phyloP scores from a whole-genome alignment of 2,888 invertebrate species.

The Amphiduros pacificus region DNA sequence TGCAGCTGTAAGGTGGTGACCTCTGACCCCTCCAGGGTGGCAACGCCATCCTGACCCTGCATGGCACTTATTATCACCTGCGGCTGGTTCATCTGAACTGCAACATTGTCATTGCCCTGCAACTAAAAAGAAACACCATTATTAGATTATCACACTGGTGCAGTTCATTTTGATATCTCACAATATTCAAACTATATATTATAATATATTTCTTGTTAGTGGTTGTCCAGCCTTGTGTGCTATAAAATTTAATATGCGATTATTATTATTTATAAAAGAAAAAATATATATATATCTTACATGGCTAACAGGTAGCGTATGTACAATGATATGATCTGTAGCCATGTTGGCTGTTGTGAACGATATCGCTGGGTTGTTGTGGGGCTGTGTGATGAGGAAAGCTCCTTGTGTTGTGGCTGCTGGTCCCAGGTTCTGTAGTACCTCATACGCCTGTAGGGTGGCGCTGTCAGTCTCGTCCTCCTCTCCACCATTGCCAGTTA shows the following conservation, averaged over 20 bases:
- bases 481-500: conserved; percentile 6
- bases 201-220: too few species aligned
- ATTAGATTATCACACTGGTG: neutral
- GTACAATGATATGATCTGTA: conserved; percentile 55
- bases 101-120: conserved; percentile 36
- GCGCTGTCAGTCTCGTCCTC: neutral
- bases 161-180: too few species aligned
- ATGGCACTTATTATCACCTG: conserved; percentile 38
- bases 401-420: conserved; percentile 28
- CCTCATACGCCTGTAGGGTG: conserved; percentile 4
- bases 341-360: conserved; percentile 35
- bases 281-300: conserved; percentile 1
- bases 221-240: too few species aligned
- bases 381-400: conserved; percentile 40
- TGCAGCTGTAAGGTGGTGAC: neutral
- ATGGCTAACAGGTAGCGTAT: conserved; percentile 18
- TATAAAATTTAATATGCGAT: too few species aligned
- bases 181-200: too few species aligned
- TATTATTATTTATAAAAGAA: neutral
- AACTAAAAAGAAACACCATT: neutral
- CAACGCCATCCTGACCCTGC: neutral
- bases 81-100: conserved; percentile 42
- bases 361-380: conserved; percentile 36
- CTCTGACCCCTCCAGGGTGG: conserved; percentile 3
- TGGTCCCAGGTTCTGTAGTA: conserved; percentile 6